These are phyloP conservation scores for Lysandra bellargus DNA, from an alignment of 2,888 invertebrate genomes.

Conservation along the genomic window DNA sequence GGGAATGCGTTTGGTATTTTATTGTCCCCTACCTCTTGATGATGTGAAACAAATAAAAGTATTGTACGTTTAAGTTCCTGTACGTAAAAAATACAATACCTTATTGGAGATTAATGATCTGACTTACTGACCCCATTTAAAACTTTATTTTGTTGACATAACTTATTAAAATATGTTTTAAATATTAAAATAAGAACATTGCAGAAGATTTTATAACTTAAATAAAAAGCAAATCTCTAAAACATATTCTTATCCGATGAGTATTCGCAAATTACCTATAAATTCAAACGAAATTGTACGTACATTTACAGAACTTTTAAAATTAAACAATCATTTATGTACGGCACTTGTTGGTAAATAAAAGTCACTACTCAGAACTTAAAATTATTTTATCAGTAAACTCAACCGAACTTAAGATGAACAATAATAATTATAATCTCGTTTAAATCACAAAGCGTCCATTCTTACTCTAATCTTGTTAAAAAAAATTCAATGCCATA, in stretches of 20 bases:
- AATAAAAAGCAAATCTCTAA: background rate
- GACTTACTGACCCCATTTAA: background rate
- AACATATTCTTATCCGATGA: background rate
- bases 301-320: no score
- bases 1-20: background rate
- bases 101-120: slow-evolving; percentile 10
- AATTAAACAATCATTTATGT: no score
- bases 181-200: no score
- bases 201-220: background rate
- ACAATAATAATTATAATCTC: slow-evolving; percentile 17
- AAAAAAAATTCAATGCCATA: slow-evolving; percentile 37
- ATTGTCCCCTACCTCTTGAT: slow-evolving; percentile 12
- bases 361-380: background rate
- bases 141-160: background rate
- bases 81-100: slow-evolving; percentile 27
- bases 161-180: background rate
- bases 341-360: background rate
- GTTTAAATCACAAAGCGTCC: background rate
- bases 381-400: background rate
- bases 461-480: slow-evolving; percentile 11
- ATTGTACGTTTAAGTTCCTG: slow-evolving; percentile 12
- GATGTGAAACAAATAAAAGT: slow-evolving; percentile 32
- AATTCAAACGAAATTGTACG: no score
- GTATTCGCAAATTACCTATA: background rate
- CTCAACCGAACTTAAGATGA: background rate